Conservation (phyloP, 2,888 invertebrate species). For the Augochlorella aurata region DNA sequence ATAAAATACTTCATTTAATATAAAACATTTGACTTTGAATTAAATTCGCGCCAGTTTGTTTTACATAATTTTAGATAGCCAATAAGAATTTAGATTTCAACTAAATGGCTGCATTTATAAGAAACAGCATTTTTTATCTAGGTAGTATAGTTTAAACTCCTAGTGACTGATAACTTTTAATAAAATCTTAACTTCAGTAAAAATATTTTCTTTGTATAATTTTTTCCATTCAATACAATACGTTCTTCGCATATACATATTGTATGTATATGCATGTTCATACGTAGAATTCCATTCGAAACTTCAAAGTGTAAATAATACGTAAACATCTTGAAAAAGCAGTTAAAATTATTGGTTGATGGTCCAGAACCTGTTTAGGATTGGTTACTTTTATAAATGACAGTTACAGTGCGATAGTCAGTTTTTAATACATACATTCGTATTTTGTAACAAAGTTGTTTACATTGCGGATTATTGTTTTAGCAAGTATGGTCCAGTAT, state of each 20-base stretch:
- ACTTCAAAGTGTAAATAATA: constrained; percentile 7
- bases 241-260: not conserved
- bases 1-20: not conserved
- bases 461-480: constrained; percentile 8
- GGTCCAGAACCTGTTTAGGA: constrained; percentile 13
- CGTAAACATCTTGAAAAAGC: not conserved
- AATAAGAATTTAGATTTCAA: constrained; percentile 7
- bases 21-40: not conserved
- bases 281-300: not conserved
- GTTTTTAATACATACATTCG: constrained; percentile 19
- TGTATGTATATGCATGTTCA: not conserved
- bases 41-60: not conserved
- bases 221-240: not conserved
- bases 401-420: constrained; percentile 18
- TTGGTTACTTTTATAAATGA: constrained; percentile 47
- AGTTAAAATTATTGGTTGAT: constrained; percentile 41
- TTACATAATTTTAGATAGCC: not conserved
- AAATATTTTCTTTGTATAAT: not conserved
- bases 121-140: not conserved
- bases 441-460: constrained; percentile 19
- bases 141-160: not conserved
- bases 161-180: not conserved
- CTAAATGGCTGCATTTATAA: not conserved
- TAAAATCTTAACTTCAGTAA: not conserved
- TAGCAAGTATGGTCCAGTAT: constrained; percentile 7